Evolutionary conservation across 2,888 invertebrate species (phyloP).

Genomic region (Falcaria lacertinaria): DNA sequence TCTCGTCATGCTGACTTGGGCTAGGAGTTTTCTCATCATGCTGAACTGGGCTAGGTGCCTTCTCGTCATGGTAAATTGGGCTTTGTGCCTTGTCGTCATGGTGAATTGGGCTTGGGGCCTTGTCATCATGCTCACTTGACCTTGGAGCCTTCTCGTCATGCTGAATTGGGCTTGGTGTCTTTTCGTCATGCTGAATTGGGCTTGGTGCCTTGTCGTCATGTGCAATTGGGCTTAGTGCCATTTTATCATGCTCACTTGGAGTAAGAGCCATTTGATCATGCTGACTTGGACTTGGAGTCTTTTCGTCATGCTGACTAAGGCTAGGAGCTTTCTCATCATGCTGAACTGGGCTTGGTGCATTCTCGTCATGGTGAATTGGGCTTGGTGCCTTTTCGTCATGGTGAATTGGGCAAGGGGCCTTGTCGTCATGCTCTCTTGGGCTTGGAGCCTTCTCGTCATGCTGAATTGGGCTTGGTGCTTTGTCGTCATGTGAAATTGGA

Average conservation of each 20-base stretch:
- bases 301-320: background rate
- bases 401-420: constrained; percentile 1
- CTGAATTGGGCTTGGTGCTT: background rate
- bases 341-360: background rate
- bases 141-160: constrained; percentile 4
- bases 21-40: too few relatives aligned
- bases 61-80: too few relatives aligned
- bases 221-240: too few relatives aligned
- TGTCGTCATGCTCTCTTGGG: constrained; percentile 3
- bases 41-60: too few relatives aligned
- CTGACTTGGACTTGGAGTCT: background rate
- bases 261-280: background rate
- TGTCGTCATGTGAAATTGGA: too few relatives aligned
- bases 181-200: constrained; percentile 1
- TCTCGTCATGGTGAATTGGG: constrained; percentile 1
- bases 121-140: background rate
- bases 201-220: constrained; percentile 5
- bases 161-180: background rate
- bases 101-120: constrained; percentile 7
- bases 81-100: too few relatives aligned
- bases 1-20: constrained; percentile 7
- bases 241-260: background rate
- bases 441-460: constrained; percentile 10
- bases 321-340: constrained; percentile 10
- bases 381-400: constrained; percentile 1